These are phyloP conservation scores for Mobula birostris DNA, from an alignment of 2,113 vertebrate species.

Conservation along the genomic window DNA sequence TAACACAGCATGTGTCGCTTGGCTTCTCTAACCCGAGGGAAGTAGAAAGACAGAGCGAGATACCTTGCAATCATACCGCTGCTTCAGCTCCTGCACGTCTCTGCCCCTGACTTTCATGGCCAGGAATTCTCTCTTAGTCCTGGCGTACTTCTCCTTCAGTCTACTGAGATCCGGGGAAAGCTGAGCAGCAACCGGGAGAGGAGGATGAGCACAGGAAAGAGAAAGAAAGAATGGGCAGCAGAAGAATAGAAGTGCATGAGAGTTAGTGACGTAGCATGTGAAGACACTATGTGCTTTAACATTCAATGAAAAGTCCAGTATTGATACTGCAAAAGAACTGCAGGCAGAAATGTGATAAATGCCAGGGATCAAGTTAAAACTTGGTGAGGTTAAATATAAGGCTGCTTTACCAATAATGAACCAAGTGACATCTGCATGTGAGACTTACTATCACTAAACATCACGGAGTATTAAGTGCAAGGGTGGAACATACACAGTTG, in stretches of 20 bases:
- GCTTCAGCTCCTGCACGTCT: slow-evolving; percentile 72
- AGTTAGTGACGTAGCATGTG: slow-evolving; percentile 10
- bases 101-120: slow-evolving; percentile 75
- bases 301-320: slow-evolving; percentile 20
- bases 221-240: slow-evolving; percentile 28
- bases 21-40: neutral
- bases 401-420: neutral
- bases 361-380: neutral
- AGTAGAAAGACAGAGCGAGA: slow-evolving; percentile 35
- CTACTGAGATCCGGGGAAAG: slow-evolving; percentile 80
- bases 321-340: neutral
- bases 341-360: neutral
- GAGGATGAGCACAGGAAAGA: slow-evolving; percentile 31
- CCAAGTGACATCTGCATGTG: neutral
- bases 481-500: neutral
- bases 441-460: neutral
- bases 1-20: neutral
- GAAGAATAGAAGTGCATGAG: slow-evolving; percentile 26
- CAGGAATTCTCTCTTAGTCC: slow-evolving; percentile 82
- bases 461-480: neutral
- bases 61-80: slow-evolving; percentile 86
- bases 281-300: neutral
- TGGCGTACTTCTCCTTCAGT: slow-evolving; percentile 80
- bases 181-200: slow-evolving; percentile 51
- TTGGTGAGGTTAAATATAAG: neutral